Evolutionary conservation across 1,140 invertebrate species (phyloP), one percentile per base, ranked within the genome.

Genomic region (Drosophila setifemur): DNA sequence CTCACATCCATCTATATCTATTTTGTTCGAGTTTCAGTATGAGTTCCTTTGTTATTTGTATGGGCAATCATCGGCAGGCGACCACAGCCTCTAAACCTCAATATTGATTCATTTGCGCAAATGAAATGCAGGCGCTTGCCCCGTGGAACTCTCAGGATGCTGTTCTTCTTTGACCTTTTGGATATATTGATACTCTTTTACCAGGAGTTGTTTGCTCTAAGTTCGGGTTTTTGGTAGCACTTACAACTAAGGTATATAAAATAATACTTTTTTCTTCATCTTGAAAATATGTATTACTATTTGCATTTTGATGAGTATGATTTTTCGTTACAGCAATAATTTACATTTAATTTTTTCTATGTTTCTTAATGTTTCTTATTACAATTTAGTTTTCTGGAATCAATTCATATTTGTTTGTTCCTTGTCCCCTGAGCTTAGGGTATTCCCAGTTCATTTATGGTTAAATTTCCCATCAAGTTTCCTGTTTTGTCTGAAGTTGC

Each of bases 41-140:
- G n/a, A 26, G 9, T 29, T 25, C 6, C 29, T 11, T 16, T 9
- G 11, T 11, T 19, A n/a, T 23, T 31, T n/a, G 19, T 26, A 21
- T 18, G 19, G 45, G 60, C 61, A 55, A 70, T 68, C 48, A 63
- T 29, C 21, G 57, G 28, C 14, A 14, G 16, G 37, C 8, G 57
- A 76, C 54, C 68, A 50, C 69, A 78, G 9, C 28, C 3, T 39
- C n/a, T 29, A 12, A 50, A 75, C 74, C 74, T 63, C 71, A 71
- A 69, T 78, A 73, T 76, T 57, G 73, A 81, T 81, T 48, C 42
- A 40, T 48, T 64, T 60, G 45, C 63, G 54, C 75, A 79, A 79
- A 75, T 79, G 37, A 69, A 81, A 81, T 75, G 64, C 60, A 70
- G 40, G 50, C 66, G 71, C 50, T 60, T 54, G 14, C 11, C 11